phyloP scores from a whole-genome alignment of 2,113 vertebrate species.

The Proterorhinus semilunaris region DNA sequence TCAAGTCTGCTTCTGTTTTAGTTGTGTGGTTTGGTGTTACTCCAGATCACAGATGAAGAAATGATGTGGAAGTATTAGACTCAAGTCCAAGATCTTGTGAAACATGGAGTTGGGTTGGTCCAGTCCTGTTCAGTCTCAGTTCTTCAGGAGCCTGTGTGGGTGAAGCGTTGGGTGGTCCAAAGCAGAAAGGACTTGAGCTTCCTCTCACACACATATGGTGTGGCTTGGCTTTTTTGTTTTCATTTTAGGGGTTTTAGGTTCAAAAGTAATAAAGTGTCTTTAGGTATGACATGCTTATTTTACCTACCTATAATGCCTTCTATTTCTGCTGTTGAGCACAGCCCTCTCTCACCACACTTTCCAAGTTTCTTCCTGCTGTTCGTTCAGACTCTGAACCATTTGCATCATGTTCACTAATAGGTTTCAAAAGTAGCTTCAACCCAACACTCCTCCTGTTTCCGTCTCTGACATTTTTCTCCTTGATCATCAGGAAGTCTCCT shows the following conservation, averaged over 20 bases:
- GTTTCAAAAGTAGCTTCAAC: conserved; percentile 16
- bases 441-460: conserved; percentile 9
- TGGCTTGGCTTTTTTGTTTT: conserved; percentile 77
- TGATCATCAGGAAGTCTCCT: conserved; percentile 59
- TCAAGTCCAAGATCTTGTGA: conserved; percentile 43
- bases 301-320: conserved; percentile 75
- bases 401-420: conserved; percentile 17
- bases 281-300: conserved; percentile 79
- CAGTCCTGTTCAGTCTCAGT: conserved; percentile 52
- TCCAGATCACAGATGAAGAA: conserved; percentile 45
- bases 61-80: conserved; percentile 46
- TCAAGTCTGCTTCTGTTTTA: conserved; percentile 33
- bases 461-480: conserved; percentile 25
- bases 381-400: conserved; percentile 14
- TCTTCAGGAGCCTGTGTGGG: conserved; percentile 73
- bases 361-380: conserved; percentile 18
- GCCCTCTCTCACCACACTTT: conserved; percentile 32
- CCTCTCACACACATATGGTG: conserved; percentile 78
- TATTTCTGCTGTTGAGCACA: conserved; percentile 62
- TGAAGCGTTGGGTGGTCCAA: conserved; percentile 78
- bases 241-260: conserved; percentile 76
- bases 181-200: conserved; percentile 63
- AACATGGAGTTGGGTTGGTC: conserved; percentile 47
- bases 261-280: conserved; percentile 77
- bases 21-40: conserved; percentile 45